Percentiles rank a stretch among this genome's conserved stretches.
These are phyloP conservation scores for Beroe forskalii DNA, from an alignment of 37 sponge, comb jelly and placozoan species.

Conservation along the genomic window DNA sequence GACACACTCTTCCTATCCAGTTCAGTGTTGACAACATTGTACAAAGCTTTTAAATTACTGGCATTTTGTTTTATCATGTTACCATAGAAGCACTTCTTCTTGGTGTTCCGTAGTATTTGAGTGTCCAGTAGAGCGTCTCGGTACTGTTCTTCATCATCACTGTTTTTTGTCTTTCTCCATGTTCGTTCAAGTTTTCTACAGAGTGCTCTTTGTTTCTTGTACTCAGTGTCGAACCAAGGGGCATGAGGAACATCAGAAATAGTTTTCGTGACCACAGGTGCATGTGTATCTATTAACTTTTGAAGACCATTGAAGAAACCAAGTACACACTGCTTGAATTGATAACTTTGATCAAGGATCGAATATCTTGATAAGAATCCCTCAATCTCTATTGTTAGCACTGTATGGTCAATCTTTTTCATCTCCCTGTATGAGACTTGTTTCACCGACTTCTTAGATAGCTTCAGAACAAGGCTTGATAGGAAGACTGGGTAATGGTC, in stretches of 20 bases:
- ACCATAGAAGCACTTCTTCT: background rate
- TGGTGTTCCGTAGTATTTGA: background rate
- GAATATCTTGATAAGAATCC: background rate
- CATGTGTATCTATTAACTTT: background rate
- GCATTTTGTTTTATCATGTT: background rate
- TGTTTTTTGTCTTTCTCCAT: background rate
- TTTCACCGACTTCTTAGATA: background rate
- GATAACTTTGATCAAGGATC: too few relatives aligned
- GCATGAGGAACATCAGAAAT: background rate
- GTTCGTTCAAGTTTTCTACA: background rate
- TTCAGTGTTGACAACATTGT: conserved; percentile 77
- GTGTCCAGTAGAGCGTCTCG: background rate
- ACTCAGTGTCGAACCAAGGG: background rate
- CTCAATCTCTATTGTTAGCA: background rate
- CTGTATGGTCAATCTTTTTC: background rate
- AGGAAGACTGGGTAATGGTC: background rate
- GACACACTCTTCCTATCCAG: conserved; percentile 33
- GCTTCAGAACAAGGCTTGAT: background rate
- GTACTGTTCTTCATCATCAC: background rate
- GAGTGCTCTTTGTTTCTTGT: background rate
- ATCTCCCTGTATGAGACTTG: background rate
- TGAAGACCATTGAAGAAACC: background rate
- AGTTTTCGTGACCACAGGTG: background rate
- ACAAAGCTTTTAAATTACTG: conserved; percentile 51
- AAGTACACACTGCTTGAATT: too few relatives aligned